Conservation (phyloP, 2,113 vertebrate genomes). For the Lates calcarifer region DNA sequence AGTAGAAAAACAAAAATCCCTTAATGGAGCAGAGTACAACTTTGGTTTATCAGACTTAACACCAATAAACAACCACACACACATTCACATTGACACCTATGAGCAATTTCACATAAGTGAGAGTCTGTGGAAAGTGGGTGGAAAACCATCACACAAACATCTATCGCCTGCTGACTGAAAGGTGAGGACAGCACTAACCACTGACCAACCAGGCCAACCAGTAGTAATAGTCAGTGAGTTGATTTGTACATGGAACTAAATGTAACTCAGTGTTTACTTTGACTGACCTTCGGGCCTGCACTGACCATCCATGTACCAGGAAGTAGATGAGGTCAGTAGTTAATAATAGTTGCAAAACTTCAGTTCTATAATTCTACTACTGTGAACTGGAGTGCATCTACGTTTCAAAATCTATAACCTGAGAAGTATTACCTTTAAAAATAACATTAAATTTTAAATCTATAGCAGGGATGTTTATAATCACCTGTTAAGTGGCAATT, state of each 20-base stretch:
- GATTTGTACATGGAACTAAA: background rate
- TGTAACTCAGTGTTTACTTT: background rate
- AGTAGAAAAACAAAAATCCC: background rate
- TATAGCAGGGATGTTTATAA: too few species aligned
- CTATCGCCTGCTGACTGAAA: background rate
- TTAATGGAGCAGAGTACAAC: too few species aligned
- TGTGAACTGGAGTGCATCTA: background rate
- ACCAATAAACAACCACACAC: background rate
- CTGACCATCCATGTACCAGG: background rate
- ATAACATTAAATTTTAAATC: background rate
- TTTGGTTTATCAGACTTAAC: background rate
- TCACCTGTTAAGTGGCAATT: background rate
- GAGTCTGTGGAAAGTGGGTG: background rate
- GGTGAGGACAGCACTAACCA: background rate
- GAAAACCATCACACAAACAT: conserved; percentile 4
- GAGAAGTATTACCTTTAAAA: background rate
- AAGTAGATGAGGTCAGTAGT: conserved; percentile 31
- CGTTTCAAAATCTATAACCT: background rate
- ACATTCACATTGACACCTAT: background rate
- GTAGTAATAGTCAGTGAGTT: background rate
- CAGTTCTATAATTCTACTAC: too few species aligned
- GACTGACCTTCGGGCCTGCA: background rate
- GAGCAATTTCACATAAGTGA: background rate
- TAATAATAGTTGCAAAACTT: background rate
- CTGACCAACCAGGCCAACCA: background rate